These are phyloP conservation scores for Riptortus pedestris DNA, from an alignment of 1,140 invertebrate species.

Conservation along the genomic window DNA sequence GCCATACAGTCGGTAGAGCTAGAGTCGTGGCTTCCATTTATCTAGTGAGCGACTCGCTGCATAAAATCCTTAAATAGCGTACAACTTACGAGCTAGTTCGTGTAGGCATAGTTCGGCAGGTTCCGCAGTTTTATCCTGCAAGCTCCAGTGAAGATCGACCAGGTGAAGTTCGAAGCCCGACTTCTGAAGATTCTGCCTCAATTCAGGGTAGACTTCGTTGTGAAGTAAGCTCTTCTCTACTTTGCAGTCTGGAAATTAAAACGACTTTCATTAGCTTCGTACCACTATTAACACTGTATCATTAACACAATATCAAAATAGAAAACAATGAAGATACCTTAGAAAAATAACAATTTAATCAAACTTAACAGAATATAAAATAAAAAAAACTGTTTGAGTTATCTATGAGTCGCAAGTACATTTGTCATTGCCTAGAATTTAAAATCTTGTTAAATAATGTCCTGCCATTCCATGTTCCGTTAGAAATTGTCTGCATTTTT, in stretches of 20 bases:
- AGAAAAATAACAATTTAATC: neutral
- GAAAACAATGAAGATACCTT: too few relatives aligned
- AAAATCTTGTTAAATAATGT: too few relatives aligned
- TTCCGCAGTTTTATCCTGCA: conserved; percentile 48
- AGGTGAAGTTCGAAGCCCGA: conserved; percentile 58
- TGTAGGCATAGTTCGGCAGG: conserved; percentile 59
- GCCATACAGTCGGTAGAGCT: too few relatives aligned
- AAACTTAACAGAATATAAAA: too few relatives aligned
- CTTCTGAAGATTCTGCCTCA: conserved; percentile 46
- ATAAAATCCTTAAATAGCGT: too few relatives aligned
- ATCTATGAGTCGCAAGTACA: too few relatives aligned
- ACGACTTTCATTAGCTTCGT: neutral
- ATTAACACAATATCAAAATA: neutral
- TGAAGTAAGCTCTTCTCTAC: conserved; percentile 54
- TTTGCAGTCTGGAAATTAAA: conserved; percentile 46
- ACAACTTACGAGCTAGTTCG: conserved; percentile 56
- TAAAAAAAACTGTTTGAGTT: too few relatives aligned
- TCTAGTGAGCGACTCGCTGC: neutral
- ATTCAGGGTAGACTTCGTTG: conserved; percentile 49
- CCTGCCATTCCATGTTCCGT: too few relatives aligned
- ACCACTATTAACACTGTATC: neutral
- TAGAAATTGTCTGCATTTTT: too few relatives aligned
- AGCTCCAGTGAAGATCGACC: conserved; percentile 53
- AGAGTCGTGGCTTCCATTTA: too few relatives aligned
- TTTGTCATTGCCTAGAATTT: too few relatives aligned